These are phyloP conservation scores for Muscidifurax raptorellus DNA, from an alignment of 1,140 invertebrate genomes.

Conservation along the genomic window DNA sequence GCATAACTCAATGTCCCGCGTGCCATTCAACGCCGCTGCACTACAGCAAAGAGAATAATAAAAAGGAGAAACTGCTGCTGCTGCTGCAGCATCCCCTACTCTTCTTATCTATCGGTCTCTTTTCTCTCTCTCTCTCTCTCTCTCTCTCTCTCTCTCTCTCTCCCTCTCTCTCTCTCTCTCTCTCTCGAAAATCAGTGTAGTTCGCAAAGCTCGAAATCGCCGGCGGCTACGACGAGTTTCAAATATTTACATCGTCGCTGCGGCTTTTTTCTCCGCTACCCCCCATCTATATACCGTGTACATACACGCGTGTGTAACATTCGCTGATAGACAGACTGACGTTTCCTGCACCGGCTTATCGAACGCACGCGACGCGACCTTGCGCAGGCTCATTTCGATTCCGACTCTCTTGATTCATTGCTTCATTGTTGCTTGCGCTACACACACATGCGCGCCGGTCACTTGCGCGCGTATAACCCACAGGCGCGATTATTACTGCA, in stretches of 20 bases:
- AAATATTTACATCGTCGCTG: neutral
- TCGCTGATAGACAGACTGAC: constrained; percentile 36
- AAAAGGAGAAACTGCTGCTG: neutral
- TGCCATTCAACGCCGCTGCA: neutral
- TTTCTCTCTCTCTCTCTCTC: no score
- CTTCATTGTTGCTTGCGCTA: constrained; percentile 1
- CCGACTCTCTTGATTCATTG: neutral
- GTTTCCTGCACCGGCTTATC: constrained; percentile 35
- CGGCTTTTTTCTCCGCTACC: neutral
- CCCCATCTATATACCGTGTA: neutral
- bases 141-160: no score
- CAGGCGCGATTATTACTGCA: neutral
- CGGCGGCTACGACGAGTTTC: neutral
- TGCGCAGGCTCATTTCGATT: constrained; percentile 7
- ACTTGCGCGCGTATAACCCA: neutral
- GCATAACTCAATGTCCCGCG: neutral
- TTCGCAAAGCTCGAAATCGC: neutral
- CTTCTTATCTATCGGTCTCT: no score
- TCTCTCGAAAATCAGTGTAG: neutral
- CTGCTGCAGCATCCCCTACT: no score
- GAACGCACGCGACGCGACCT: neutral
- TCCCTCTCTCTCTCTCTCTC: no score
- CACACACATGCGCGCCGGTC: no score
- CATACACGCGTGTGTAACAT: neutral
- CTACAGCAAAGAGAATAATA: neutral